Percentiles rank a stretch among this genome's conserved stretches.
phyloP scores from a whole-genome alignment of 2,797 vertebrate genomes.

The Intellagama lesueurii region DNA sequence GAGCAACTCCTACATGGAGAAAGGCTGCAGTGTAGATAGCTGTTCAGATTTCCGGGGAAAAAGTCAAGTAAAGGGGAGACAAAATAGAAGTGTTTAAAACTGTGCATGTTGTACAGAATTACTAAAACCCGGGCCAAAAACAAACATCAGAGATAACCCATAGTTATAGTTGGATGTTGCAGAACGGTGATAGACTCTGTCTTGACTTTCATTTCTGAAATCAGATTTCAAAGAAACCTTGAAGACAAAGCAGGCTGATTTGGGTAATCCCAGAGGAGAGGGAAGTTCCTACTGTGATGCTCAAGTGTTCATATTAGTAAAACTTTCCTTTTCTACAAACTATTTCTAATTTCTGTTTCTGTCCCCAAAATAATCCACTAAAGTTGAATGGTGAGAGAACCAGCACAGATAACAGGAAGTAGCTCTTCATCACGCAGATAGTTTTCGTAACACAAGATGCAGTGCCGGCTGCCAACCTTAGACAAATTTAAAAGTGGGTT shows the following conservation, averaged over 20 bases:
- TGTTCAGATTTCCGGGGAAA: neutral
- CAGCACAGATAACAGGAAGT: neutral
- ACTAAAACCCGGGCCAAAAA: neutral
- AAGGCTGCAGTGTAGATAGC: too few species aligned
- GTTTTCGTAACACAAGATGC: neutral
- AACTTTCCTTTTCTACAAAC: too few species aligned
- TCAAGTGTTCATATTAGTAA: too few species aligned
- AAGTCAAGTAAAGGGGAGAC: neutral
- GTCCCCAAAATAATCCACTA: neutral
- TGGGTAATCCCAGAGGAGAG: too few species aligned
- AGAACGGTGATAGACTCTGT: too few species aligned
- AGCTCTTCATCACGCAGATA: neutral
- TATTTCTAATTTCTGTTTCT: too few species aligned
- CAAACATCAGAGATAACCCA: neutral
- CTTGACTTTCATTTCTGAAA: too few species aligned
- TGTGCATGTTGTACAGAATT: neutral
- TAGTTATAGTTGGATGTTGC: too few species aligned
- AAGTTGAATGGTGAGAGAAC: neutral
- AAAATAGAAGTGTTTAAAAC: neutral
- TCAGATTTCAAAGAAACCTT: too few species aligned
- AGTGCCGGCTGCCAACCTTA: neutral
- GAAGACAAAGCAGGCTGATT: too few species aligned
- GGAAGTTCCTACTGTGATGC: too few species aligned
- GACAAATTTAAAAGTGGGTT: neutral
- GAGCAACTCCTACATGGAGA: too few species aligned